phyloP scores from a whole-genome alignment of 2,888 invertebrate genomes.

The Glyphotaelius pellucidus region DNA sequence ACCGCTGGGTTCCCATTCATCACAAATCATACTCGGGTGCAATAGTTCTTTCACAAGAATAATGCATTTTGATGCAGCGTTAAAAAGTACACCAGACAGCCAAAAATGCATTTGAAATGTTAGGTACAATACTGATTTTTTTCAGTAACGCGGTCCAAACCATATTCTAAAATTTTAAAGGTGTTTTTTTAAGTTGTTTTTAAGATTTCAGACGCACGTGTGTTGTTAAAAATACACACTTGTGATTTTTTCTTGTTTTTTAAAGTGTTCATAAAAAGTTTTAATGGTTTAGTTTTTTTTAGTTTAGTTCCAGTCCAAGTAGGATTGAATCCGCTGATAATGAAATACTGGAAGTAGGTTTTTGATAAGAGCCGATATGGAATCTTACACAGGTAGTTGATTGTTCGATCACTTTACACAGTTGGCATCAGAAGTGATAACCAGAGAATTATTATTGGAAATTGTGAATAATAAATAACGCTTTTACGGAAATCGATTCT shows the following conservation, averaged over 20 bases:
- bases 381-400: slow-evolving; percentile 37
- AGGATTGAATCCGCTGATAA: not conserved
- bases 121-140: slow-evolving; percentile 51
- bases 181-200: not conserved
- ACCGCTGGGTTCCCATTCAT: slow-evolving; percentile 61
- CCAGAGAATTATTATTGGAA: slow-evolving; percentile 32
- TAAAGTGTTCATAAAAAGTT: not conserved
- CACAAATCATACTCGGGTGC: slow-evolving; percentile 60
- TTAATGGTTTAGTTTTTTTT: slow-evolving; percentile 29
- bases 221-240: not conserved
- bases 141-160: not conserved
- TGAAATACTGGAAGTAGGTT: slow-evolving; percentile 36
- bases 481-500: not conserved
- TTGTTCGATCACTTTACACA: slow-evolving; percentile 54
- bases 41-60: slow-evolving; percentile 48
- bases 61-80: slow-evolving; percentile 53
- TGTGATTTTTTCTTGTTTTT: not conserved
- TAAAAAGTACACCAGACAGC: slow-evolving; percentile 48
- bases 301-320: no score
- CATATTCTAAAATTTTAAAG: not conserved
- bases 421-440: slow-evolving; percentile 34
- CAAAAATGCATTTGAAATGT: slow-evolving; percentile 52
- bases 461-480: slow-evolving; percentile 15
- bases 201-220: not conserved
- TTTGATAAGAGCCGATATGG: slow-evolving; percentile 31